A percentile compares a stretch with the other conserved stretches of the same genome.
phyloP scores from a whole-genome alignment of 2,888 invertebrate species.

The Diogma glabrata region DNA sequence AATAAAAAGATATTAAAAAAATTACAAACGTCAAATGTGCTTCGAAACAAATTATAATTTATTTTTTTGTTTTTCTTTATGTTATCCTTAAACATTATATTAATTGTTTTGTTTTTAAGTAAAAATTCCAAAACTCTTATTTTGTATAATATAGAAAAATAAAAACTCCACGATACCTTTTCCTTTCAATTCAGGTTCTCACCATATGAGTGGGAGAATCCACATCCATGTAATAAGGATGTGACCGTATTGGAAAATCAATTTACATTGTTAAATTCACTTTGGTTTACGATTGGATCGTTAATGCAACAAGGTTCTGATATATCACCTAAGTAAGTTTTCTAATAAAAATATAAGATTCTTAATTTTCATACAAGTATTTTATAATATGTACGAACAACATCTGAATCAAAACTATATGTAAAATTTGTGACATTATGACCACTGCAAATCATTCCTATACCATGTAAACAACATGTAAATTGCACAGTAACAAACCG shows the following conservation, averaged over 20 bases:
- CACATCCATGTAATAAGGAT: constrained; percentile 73
- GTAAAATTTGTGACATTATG: too few species aligned
- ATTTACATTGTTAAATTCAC: constrained; percentile 81
- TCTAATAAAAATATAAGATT: neutral
- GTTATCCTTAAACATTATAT: neutral
- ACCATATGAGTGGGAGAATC: constrained; percentile 79
- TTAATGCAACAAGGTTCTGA: constrained; percentile 89
- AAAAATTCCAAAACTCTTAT: neutral
- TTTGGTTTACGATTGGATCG: constrained; percentile 91
- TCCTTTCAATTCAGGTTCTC: constrained; percentile 52
- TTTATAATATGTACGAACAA: too few species aligned
- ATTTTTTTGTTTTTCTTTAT: neutral
- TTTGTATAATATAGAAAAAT: neutral
- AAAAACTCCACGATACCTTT: constrained; percentile 7
- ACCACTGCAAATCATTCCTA: too few species aligned
- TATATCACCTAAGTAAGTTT: constrained; percentile 79
- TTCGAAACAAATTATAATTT: constrained; percentile 2
- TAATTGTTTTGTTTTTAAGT: neutral
- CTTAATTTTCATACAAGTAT: too few species aligned
- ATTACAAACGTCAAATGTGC: constrained; percentile 9
- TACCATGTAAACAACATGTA: too few species aligned
- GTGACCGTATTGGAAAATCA: constrained; percentile 80
- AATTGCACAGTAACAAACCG: too few species aligned
- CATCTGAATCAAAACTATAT: too few species aligned
- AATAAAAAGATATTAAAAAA: neutral